Evolutionary conservation across 2,797 vertebrate species (phyloP), one percentile per base, ranked within the genome.

Genomic region (Paedocypris micromegethes): DNA sequence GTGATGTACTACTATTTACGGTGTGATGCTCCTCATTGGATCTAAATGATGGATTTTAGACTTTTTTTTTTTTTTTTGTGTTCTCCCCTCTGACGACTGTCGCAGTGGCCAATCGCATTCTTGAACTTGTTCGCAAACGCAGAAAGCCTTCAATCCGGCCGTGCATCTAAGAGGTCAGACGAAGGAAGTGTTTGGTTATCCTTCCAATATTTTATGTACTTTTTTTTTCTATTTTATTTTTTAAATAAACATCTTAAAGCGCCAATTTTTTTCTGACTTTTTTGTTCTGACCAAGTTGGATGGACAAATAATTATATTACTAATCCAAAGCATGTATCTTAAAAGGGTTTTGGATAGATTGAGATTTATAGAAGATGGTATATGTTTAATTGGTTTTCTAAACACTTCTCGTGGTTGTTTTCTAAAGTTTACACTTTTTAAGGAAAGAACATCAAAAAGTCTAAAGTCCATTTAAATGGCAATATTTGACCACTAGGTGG

Each of bases 191-290:
- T 82, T 81, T 85, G 82, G 83, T 88, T 83, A 86, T 77, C 64
- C 74, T 77, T 84, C 72, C 88, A 90, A 89, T 93, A 96, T 98
- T 98, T 97, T 97, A 97, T 97, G 95, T 98, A 93, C 92, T 88
- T 86, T 94, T 64, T 49, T 91, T 98, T 95, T 93, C 91, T 95
- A 93, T 95, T 92, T 90, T 89, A 90, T 87, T 96, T 98, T 97
- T 98, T 97, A 96, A 98, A 98, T 98, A 98, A 98, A 98, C 90
- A 91, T 94, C 92, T 88, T 89, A 89, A 90, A 90, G 90, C 81
- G 81, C 64, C 3, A 1, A 62, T 77, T 63, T 69, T 6, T n/a
- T 44, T 52, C 4, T 64, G 3, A n/a, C 70, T 52, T 47, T 54
- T 53, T 47, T 40, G 2, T 9, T 9, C 8, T 5, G 23, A 23